Base-by-base conservation (phyloP, 2,888 invertebrate genomes). In the Rotaria sp. region DNA sequence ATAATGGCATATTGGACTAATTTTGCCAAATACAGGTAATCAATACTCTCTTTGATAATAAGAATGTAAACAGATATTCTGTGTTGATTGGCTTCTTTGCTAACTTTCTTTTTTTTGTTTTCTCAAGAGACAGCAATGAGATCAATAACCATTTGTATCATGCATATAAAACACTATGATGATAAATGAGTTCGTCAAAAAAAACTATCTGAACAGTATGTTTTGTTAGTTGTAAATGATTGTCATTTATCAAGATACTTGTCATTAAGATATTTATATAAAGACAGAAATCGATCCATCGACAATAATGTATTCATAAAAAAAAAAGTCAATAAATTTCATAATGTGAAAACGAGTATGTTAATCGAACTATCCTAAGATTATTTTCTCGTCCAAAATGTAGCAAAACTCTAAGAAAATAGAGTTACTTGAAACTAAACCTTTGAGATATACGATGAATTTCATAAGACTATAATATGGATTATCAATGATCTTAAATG, bases 1-100 rank as follows among this genome's bases (percentile, higher is more conserved):
- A 94, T 96, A 91, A 96, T 96, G 96, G 93, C 94, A 90, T 96
- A 96, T 91, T 96, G 96, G 96, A 94, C 96, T 1, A 96, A 96
- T 91, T 97, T 97, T 90, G 96, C 96, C 74, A 95, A 95, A 92
- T 94, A 95, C 88, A 96, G 97, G 97, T 97, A 93, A 50, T 50
- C 50, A 24, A 86, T 30, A 67, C 30, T n/a, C 15, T 26, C 26
- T 67, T 67, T 15, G 67, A 67, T 67, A 26, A 26, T 55, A 26
- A 26, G 2, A 55, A 55, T 13, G 30, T 21, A 59, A 59, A 59
- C 57, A 59, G 30, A 30, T 2, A 59, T 13, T 21, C 5, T 1
- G 30, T 5, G 18, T 38, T 67, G 67, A 67, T 67, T 67, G 11
- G 35, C 38, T 55, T 8, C 10, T 26, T 26, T 55, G 2, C 10